Evolutionary conservation across 30 jellyfish, hydroid and myxozoan species (phyloP).

Genomic region (Aurelia sp.): DNA sequence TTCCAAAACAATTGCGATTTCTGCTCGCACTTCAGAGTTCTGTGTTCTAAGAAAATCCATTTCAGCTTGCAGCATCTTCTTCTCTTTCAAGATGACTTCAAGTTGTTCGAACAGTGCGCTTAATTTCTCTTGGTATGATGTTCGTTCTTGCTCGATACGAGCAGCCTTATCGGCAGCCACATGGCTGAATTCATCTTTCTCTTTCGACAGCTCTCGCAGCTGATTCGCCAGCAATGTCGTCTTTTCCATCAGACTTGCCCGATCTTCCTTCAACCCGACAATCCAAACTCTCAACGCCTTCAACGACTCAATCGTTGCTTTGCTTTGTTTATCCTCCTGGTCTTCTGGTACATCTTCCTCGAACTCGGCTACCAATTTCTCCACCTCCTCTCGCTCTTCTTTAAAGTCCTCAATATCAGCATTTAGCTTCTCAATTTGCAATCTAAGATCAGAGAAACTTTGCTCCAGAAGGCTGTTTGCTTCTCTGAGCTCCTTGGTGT

Average conservation of each 20-base stretch:
- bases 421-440: slow-evolving; percentile 78
- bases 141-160: slow-evolving; percentile 84
- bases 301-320: slow-evolving; percentile 33
- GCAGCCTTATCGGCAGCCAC: slow-evolving; percentile 68
- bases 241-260: slow-evolving; percentile 69
- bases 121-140: slow-evolving; percentile 74
- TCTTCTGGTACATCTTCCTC: slow-evolving; percentile 24
- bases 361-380: slow-evolving; percentile 38
- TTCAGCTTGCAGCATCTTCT: slow-evolving; percentile 94
- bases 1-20: slow-evolving; percentile 90
- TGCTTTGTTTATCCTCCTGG: slow-evolving; percentile 18
- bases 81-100: slow-evolving; percentile 81
- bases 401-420: slow-evolving; percentile 75
- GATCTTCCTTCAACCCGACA: slow-evolving; percentile 76
- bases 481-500: slow-evolving; percentile 77
- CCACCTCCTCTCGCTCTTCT: slow-evolving; percentile 88
- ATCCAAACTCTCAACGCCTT: slow-evolving; percentile 62
- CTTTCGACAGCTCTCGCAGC: slow-evolving; percentile 61
- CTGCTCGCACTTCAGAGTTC: slow-evolving; percentile 92
- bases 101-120: slow-evolving; percentile 81
- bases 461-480: slow-evolving; percentile 70
- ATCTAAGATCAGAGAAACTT: slow-evolving; percentile 75
- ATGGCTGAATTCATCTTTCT: slow-evolving; percentile 68
- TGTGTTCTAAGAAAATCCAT: slow-evolving; percentile 86
- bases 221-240: slow-evolving; percentile 63